phyloP scores from a whole-genome alignment of 2,113 vertebrate genomes.

The Hippopotamus amphibius region DNA sequence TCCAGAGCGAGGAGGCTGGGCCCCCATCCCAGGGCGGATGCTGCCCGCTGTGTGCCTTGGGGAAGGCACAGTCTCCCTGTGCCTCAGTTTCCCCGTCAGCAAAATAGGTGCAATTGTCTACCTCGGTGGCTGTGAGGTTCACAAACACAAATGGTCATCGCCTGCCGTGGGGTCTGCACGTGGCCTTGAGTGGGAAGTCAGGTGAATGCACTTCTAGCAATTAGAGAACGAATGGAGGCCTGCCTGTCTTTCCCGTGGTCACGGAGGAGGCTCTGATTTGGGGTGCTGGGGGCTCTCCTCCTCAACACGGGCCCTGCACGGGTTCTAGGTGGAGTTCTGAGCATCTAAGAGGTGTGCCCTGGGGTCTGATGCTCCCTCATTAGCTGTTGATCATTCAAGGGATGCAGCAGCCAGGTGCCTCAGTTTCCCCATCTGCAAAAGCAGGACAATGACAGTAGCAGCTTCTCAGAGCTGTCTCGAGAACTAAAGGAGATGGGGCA shows the following conservation, averaged over 20 bases:
- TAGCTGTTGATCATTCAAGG: accelerated
- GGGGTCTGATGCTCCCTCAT: accelerated
- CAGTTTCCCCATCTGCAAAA: neutral
- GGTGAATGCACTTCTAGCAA: neutral
- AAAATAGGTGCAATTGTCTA: accelerated
- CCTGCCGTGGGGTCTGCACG: neutral
- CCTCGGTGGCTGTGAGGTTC: accelerated
- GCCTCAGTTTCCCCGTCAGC: neutral
- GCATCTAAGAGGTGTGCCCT: neutral
- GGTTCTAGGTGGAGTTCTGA: neutral
- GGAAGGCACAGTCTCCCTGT: neutral
- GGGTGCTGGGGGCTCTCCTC: neutral
- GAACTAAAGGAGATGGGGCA: neutral
- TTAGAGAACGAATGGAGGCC: accelerated
- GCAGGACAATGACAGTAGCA: accelerated
- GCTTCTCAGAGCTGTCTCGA: neutral
- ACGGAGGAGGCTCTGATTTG: neutral
- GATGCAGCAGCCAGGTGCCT: accelerated
- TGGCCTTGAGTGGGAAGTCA: neutral
- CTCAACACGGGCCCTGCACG: accelerated
- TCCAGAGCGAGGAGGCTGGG: neutral
- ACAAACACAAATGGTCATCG: accelerated
- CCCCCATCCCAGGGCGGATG: accelerated
- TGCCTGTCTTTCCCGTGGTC: accelerated
- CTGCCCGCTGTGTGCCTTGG: neutral